Base-by-base conservation (phyloP, 1,140 invertebrate genomes). In the Fopius arisanus region DNA sequence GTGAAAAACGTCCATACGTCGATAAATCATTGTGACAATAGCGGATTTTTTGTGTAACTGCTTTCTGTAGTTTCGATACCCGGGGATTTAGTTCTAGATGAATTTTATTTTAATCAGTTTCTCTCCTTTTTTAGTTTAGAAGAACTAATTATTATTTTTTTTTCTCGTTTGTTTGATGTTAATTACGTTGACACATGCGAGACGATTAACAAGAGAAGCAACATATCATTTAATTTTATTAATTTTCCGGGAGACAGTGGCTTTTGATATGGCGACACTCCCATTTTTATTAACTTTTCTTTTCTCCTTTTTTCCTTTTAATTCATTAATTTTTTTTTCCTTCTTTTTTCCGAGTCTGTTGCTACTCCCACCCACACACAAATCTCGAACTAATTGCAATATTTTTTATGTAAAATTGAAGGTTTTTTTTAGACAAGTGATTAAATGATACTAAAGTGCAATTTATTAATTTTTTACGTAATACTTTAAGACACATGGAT, bases 201-300 rank as follows among this genome's bases (percentile, higher is more conserved):
- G 59, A 77, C 69, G 80, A 83, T 85, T 84, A 86, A 86, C 85
- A 86, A 85, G 85, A 86, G 82, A 86, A 86, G 81, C 84, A 83
- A 87, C 85, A 87, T 87, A 87, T 87, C 85, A 87, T 84, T 87
- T 87, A 83, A 84, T 86, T 85, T 84, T 83, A 84, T 86, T 86
- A 80, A 83, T 81, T 85, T 86, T 78, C 72, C 54, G 41, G 69
- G 79, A 74, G 70, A 3, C 26, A 21, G 26, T 31, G 29, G 9
- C 26, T 16, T 14, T 14, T 14, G 3, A 7, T 10, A 19, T 33
- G 28, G 28, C 62, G 26, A 2, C 62, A 65, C n/a, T 65, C 62
- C 28, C 62, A 16, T 12, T 62, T 37, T 59, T 19, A 51, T 51
- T 14, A 3, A 16, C 43, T 21, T 51, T 6, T 51, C 43, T 51